Evolutionary conservation across 2,888 invertebrate species (phyloP).

Genomic region (Brachyptera putata): DNA sequence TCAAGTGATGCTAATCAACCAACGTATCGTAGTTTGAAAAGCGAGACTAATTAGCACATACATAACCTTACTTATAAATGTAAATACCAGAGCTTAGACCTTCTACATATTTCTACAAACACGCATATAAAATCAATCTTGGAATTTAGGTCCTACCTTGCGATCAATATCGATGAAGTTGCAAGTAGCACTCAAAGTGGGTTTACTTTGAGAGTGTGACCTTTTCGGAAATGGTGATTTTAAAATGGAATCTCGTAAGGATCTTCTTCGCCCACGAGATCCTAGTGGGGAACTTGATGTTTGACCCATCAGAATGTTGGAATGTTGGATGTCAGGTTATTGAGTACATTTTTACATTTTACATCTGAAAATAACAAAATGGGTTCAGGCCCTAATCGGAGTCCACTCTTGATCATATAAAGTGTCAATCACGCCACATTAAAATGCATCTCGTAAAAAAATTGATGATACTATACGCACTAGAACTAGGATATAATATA

Average conservation of each 20-base stretch:
- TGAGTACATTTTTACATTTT: too few relatives aligned
- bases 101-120: background rate
- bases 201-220: conserved; percentile 40
- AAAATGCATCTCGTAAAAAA: too few relatives aligned
- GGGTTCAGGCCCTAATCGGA: too few relatives aligned
- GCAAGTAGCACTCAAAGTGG: conserved; percentile 50
- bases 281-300: conserved; percentile 39
- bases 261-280: conserved; percentile 42
- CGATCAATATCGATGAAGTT: conserved; percentile 47
- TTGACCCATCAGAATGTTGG: conserved; percentile 44
- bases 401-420: too few relatives aligned
- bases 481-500: too few relatives aligned
- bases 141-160: conserved; percentile 40
- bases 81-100: conserved; percentile 35
- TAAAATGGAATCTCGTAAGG: conserved; percentile 41
- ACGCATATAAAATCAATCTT: background rate
- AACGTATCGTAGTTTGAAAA: too few relatives aligned
- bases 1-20: too few relatives aligned
- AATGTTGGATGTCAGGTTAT: too few relatives aligned
- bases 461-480: too few relatives aligned
- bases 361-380: too few relatives aligned
- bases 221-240: conserved; percentile 42
- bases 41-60: too few relatives aligned
- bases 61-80: conserved; percentile 1
- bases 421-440: too few relatives aligned